Base-by-base conservation (phyloP, 2,888 invertebrate species). In the Diplolepis rosae region DNA sequence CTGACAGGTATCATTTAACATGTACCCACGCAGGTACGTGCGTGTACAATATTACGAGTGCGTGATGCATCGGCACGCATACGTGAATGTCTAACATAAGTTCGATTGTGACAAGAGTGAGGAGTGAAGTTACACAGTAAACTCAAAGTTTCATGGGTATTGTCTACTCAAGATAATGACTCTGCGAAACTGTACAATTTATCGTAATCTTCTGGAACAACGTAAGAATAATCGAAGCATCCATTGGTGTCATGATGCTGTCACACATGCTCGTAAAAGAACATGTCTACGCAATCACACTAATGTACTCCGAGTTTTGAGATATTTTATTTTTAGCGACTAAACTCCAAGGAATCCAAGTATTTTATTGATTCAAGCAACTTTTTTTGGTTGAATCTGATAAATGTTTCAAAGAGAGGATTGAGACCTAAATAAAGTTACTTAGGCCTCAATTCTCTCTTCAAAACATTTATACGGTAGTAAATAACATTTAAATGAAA, bases 131-230 rank as follows among this genome's bases (percentile, higher is more conserved):
- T 39, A 13, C 35, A 6, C 35, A 61, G 22, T 35, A 15, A 39
- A 61, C 61, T 5, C 30, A 50, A 18, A 54, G 50, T 73, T 73
- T 65, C 70, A 50, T 54, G 73, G 52, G 68, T 67, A 75, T 76
- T 76, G 72, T 76, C 54, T 54, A 56, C 42, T 32, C 68, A 50
- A 45, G 35, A 52, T 76, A 80, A 81, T 80, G 81, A 81, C 80
- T 78, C 80, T 74, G 56, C 50, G 45, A 65, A 72, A 77, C 75
- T 74, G 68, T 73, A 80, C 66, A 78, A 81, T 80, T 80, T 81
- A 80, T 80, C 65, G 76, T 75, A 80, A 80, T 80, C 74, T 73
- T 32, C 69, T 65, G 48, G 48, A 65, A 72, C 73, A 52, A 30
- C 51, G 51, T 51, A 22, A 22, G n/a, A 51, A 51, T 51, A 51